Percentiles rank a stretch among this genome's conserved stretches.
Conservation (phyloP, 92 coral and sea anemone species). For the Paragorgia papillata region DNA sequence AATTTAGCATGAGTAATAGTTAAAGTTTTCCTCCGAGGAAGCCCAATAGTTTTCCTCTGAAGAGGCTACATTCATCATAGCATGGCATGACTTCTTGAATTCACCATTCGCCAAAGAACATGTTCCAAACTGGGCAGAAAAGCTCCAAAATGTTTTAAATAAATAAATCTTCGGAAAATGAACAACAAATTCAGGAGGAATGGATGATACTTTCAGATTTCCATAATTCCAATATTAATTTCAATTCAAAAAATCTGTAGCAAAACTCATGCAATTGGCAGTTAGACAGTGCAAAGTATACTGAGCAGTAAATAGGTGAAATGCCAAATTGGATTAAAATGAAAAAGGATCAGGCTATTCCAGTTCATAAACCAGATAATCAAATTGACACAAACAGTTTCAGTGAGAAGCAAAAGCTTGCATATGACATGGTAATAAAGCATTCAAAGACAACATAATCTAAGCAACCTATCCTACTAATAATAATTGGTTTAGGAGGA, state of each 20-base stretch:
- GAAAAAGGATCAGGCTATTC: slow-evolving; percentile 20
- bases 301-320: slow-evolving; percentile 60
- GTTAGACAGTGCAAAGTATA: slow-evolving; percentile 44
- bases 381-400: slow-evolving; percentile 55
- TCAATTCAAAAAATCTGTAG: slow-evolving; percentile 16
- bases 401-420: slow-evolving; percentile 68
- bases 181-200: slow-evolving; percentile 58
- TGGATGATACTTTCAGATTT: slow-evolving; percentile 54
- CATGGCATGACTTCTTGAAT: slow-evolving; percentile 53
- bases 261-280: slow-evolving; percentile 49
- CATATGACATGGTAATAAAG: slow-evolving; percentile 59
- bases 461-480: slow-evolving; percentile 47
- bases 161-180: not conserved
- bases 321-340: slow-evolving; percentile 58
- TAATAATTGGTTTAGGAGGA: slow-evolving; percentile 51
- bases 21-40: too few species aligned
- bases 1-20: too few species aligned
- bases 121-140: slow-evolving; percentile 15
- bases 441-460: slow-evolving; percentile 40
- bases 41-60: too few species aligned
- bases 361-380: not conserved
- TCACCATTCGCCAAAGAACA: too few species aligned
- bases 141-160: slow-evolving; percentile 13
- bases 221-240: too few species aligned
- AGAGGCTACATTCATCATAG: too few species aligned